phyloP scores from a whole-genome alignment of 2,113 vertebrate species.

The cattle (Bos taurus) region DNA sequence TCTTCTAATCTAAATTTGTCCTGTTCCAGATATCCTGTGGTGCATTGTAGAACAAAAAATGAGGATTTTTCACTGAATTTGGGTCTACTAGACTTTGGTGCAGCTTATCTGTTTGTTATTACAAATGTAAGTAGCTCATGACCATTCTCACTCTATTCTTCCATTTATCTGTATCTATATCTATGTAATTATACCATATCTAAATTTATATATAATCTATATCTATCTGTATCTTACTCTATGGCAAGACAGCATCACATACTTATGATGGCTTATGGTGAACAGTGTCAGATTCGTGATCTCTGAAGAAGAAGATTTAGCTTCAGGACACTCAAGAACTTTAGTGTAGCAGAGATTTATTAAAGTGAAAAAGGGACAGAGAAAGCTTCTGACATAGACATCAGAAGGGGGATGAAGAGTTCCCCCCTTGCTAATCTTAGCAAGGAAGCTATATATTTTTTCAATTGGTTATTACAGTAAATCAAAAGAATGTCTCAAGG shows the following conservation, averaged over 20 bases:
- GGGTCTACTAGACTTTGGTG: constrained; percentile 91
- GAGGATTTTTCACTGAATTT: constrained; percentile 79
- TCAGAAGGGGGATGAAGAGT: not conserved
- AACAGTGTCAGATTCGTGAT: not conserved
- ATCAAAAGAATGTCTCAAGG: not conserved
- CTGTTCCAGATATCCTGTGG: constrained; percentile 76
- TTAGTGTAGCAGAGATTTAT: not conserved
- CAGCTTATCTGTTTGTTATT: constrained; percentile 87
- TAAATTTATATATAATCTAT: not conserved
- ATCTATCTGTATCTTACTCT: not conserved
- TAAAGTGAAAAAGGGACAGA: not conserved
- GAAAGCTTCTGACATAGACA: not conserved
- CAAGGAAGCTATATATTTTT: not conserved
- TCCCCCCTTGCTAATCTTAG: not conserved
- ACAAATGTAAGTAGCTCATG: constrained; percentile 80
- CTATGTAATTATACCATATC: not conserved
- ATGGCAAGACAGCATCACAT: not conserved
- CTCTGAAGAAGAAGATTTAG: not conserved
- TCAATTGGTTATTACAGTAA: not conserved
- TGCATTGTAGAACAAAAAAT: constrained; percentile 71
- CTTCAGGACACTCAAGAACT: not conserved
- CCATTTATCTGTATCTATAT: not conserved
- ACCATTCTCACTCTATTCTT: not conserved
- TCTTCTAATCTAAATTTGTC: not conserved
- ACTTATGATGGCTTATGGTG: not conserved